A percentile compares a stretch with the other conserved stretches of the same genome.
Evolutionary conservation across 2,113 vertebrate genomes (phyloP).

Genomic region (Cygnus atratus): DNA sequence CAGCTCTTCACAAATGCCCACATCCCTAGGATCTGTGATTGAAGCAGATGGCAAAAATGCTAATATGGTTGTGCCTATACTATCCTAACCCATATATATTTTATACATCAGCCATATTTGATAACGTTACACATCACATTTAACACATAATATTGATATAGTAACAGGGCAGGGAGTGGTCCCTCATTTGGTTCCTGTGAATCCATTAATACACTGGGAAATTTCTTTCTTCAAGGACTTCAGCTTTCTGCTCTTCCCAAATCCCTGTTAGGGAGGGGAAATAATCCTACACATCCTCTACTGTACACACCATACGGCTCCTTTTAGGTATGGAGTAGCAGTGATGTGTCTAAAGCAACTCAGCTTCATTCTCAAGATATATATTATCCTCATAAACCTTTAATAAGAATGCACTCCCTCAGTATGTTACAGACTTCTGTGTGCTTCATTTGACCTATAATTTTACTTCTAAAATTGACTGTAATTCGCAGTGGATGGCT

Average conservation of each 20-base stretch:
- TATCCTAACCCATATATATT: background rate
- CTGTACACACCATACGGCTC: background rate
- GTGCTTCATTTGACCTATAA: background rate
- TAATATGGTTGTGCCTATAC: background rate
- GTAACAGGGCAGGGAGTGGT: background rate
- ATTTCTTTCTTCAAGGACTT: background rate
- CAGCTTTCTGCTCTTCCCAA: background rate
- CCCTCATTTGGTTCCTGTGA: background rate
- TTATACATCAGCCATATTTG: background rate
- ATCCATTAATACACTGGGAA: background rate
- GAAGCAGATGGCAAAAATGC: background rate
- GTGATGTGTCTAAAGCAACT: background rate
- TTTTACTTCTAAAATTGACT: background rate
- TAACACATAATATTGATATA: background rate
- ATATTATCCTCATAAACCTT: background rate
- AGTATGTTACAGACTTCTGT: background rate
- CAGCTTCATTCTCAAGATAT: background rate
- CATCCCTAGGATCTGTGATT: background rate
- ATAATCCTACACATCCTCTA: background rate
- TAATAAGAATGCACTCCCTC: background rate
- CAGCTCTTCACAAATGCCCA: background rate
- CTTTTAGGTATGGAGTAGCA: background rate
- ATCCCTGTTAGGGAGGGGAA: background rate
- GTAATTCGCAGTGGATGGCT: background rate
- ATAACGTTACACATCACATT: background rate